phyloP scores from a whole-genome alignment of 2,113 vertebrate genomes.

The Phyllostomus hastatus region DNA sequence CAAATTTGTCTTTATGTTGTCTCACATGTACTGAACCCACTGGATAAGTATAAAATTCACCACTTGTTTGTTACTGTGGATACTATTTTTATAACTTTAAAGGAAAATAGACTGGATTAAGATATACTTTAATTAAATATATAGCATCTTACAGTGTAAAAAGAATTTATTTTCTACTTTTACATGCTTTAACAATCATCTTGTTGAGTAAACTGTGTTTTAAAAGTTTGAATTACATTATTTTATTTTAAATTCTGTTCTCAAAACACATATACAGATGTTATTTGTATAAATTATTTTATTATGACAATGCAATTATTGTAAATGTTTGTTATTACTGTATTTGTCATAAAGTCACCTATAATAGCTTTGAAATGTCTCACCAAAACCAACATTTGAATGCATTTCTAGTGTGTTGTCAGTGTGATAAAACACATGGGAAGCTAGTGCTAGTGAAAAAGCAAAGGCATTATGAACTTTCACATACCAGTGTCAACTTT shows the following conservation, averaged over 20 bases:
- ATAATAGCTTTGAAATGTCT: neutral
- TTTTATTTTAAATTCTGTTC: neutral
- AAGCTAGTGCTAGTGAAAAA: neutral
- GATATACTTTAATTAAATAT: neutral
- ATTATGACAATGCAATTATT: neutral
- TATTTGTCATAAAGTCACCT: neutral
- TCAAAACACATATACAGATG: neutral
- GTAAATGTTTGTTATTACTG: neutral
- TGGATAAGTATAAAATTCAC: neutral
- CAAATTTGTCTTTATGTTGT: neutral
- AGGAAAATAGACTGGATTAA: neutral
- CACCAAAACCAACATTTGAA: neutral
- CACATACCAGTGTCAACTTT: neutral
- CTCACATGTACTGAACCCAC: neutral
- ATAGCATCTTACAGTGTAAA: neutral
- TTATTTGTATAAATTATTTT: conserved; percentile 31
- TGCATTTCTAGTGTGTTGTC: neutral
- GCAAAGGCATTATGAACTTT: neutral
- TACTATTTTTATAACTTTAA: neutral
- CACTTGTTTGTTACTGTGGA: neutral
- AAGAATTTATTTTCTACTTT: neutral
- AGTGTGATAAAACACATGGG: neutral
- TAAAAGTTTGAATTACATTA: neutral
- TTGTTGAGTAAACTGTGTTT: neutral
- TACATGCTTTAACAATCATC: neutral